Conservation (phyloP, 2,113 vertebrate genomes). For the Misgurnus mizolepis region DNA sequence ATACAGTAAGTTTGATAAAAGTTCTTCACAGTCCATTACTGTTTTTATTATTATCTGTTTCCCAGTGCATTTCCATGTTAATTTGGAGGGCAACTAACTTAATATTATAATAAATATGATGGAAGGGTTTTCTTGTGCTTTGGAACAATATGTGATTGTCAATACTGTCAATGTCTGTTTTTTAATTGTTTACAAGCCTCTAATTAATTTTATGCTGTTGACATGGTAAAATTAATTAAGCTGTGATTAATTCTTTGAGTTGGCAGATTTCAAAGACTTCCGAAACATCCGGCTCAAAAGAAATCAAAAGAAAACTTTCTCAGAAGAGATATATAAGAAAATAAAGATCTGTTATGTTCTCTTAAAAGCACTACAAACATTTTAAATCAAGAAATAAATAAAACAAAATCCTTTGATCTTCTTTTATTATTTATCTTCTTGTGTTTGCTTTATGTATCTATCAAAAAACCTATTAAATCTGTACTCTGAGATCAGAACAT, state of each 20-base stretch:
- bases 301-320: slow-evolving; percentile 3
- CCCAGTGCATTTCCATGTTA: neutral
- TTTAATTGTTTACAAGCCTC: slow-evolving; percentile 35
- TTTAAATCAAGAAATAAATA: neutral
- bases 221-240: slow-evolving; percentile 42
- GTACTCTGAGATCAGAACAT: slow-evolving; percentile 5
- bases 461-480: neutral
- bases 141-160: slow-evolving; percentile 41
- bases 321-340: neutral
- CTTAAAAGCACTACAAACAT: neutral
- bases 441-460: neutral
- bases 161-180: slow-evolving; percentile 48
- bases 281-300: neutral
- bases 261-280: slow-evolving; percentile 9
- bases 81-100: slow-evolving; percentile 39
- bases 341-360: neutral
- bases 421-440: neutral
- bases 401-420: too few species aligned
- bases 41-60: slow-evolving; percentile 10
- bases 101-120: slow-evolving; percentile 36
- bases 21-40: neutral
- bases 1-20: too few species aligned
- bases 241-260: slow-evolving; percentile 36
- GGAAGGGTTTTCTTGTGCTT: slow-evolving; percentile 7
- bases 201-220: slow-evolving; percentile 50